A percentile compares a stretch with the other conserved stretches of the same genome.
phyloP scores from a whole-genome alignment of 2,797 vertebrate genomes.

The Ptychadena robeensis region DNA sequence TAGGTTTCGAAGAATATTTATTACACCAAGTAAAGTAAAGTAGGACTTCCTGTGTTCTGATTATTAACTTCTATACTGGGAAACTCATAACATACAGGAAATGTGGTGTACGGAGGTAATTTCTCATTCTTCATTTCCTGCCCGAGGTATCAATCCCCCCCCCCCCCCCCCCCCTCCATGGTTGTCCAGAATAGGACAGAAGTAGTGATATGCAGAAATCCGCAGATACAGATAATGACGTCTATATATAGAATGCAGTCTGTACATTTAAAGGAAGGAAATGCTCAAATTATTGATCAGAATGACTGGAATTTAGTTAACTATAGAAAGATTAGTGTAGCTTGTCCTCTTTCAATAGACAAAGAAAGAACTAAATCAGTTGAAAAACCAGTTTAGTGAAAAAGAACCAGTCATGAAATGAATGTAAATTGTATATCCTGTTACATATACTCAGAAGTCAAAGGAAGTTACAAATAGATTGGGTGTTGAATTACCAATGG shows the following conservation, averaged over 20 bases:
- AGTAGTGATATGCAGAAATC: background rate
- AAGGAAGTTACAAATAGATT: too few relatives aligned
- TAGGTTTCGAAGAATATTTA: background rate
- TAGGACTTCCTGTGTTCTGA: background rate
- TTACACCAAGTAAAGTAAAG: fast-evolving
- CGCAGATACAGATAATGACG: background rate
- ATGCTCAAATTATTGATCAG: background rate
- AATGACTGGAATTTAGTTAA: background rate
- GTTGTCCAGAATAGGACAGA: background rate
- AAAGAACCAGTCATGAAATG: background rate
- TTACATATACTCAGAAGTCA: too few relatives aligned
- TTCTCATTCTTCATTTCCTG: conserved; percentile 45
- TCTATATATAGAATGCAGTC: conserved; percentile 4
- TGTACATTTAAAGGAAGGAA: conserved; percentile 11
- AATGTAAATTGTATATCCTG: background rate
- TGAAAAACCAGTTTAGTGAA: background rate
- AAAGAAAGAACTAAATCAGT: background rate
- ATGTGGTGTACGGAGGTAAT: conserved; percentile 39
- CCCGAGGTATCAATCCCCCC: conserved; percentile 23
- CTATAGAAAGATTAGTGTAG: background rate
- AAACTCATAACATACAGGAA: conserved; percentile 45
- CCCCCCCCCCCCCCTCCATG: background rate
- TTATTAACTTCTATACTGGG: conserved; percentile 11
- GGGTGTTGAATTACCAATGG: too few relatives aligned
- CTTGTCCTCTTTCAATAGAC: background rate